These are phyloP conservation scores for Drosophila gaucha DNA, from an alignment of 2,888 invertebrate species.

Conservation along the genomic window DNA sequence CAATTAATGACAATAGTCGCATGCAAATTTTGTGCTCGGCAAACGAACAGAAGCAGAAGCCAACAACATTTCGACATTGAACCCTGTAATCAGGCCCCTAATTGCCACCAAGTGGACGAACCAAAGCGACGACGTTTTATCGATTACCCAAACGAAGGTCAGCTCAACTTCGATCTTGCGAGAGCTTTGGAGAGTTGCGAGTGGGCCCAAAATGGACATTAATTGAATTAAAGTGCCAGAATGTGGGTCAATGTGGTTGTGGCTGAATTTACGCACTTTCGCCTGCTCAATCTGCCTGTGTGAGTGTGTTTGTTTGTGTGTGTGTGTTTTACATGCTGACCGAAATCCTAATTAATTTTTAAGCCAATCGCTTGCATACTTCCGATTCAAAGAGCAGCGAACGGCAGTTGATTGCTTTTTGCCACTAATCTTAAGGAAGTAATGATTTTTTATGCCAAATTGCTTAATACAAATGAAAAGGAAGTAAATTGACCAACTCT, in stretches of 20 bases:
- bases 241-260: constrained; percentile 52
- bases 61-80: constrained; percentile 52
- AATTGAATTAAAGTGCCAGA: constrained; percentile 43
- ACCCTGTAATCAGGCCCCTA: constrained; percentile 40
- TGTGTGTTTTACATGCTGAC: constrained; percentile 30
- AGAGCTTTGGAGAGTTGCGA: background rate
- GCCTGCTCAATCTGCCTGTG: background rate
- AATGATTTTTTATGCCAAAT: too few relatives aligned
- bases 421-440: too few relatives aligned
- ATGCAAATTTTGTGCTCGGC: constrained; percentile 50
- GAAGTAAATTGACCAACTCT: background rate
- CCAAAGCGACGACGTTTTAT: constrained; percentile 19
- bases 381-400: constrained; percentile 7
- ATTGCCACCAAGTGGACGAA: constrained; percentile 36
- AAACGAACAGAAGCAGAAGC: constrained; percentile 20
- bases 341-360: constrained; percentile 66
- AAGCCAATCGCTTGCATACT: constrained; percentile 43
- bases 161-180: constrained; percentile 10
- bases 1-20: constrained; percentile 64
- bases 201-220: constrained; percentile 16
- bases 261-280: constrained; percentile 26
- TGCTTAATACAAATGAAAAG: background rate
- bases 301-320: constrained; percentile 3
- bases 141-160: constrained; percentile 48
- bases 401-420: constrained; percentile 41